Evolutionary conservation across 2,797 vertebrate genomes (phyloP).

Genomic region (Erethizon dorsatum): DNA sequence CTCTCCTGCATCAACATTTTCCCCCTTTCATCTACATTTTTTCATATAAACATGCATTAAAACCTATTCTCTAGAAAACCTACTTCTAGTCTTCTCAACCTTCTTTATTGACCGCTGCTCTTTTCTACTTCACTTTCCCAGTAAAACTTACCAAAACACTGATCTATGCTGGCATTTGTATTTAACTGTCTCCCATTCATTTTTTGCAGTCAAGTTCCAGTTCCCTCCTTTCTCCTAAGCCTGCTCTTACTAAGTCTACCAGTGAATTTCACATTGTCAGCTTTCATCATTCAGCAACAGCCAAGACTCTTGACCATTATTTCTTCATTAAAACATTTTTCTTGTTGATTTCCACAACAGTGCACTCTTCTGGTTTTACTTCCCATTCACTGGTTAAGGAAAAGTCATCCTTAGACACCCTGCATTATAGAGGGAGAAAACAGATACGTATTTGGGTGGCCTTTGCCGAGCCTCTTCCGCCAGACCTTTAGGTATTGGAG

Average conservation of each 20-base stretch:
- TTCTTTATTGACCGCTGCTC: background rate
- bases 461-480: background rate
- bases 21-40: background rate
- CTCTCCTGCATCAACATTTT: background rate
- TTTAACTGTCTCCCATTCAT: background rate
- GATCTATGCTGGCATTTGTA: background rate
- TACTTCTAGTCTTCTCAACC: background rate
- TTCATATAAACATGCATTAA: background rate
- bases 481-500: background rate
- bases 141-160: background rate
- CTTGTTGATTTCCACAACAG: background rate
- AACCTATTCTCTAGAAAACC: background rate
- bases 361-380: background rate
- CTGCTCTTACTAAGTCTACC: background rate
- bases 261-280: background rate
- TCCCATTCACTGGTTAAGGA: background rate
- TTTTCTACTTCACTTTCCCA: background rate
- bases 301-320: background rate
- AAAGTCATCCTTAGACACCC: background rate
- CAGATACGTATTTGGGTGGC: background rate
- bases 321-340: background rate
- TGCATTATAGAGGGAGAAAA: background rate
- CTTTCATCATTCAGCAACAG: background rate
- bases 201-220: background rate
- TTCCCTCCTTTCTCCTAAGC: background rate